Evolutionary conservation across 1,140 invertebrate species (phyloP), one percentile per base, ranked within the genome.

Genomic region (Eupeodes corollae): DNA sequence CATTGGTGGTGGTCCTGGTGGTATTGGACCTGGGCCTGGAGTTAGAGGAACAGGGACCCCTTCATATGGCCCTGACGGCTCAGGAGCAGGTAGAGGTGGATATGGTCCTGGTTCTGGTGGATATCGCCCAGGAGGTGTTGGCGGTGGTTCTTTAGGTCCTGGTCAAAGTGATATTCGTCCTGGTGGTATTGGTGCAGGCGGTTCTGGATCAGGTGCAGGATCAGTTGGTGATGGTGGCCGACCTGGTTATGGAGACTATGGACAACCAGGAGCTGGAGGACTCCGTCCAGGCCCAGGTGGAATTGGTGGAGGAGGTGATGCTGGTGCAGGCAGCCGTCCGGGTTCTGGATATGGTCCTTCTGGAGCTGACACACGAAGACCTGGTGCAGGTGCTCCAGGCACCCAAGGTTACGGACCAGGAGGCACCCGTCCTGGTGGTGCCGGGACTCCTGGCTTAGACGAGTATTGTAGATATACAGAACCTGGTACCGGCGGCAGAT

Each of bases 11-110:
- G 21, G 21, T 26, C 26, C 11, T 38, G 2, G 44, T 35, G 43
- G 14, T 21, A 56, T 13, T n/a, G 40, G 12, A 13, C 3, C 5
- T 14, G 41, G 38, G 16, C 42, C 32, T 14, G 47, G 42, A 16
- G 38, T n/a, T 16, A 37, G 10, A 18, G 19, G 18, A 37, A 8
- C 8, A 16, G 21, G 30, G 14, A 12, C 42, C 6, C 19, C 32
- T 21, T 32, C 35, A n/a, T 13, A 18, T 49, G 26, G 41, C 9
- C 42, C 37, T 38, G 19, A 21, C 6, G 40, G 40, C 16, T 11
- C 12, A 3, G 34, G 40, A 12, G 40, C 5, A 3, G 31, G 47
- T 44, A 54, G 49, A n/a, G 46, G 42, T 12, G 32, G 37, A 44
- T 18, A 9, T 38, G 2, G 44, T 35, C 26, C 11, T 38, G 2